These are phyloP conservation scores for Uropsilus gracilis DNA, from an alignment of 2,113 vertebrate species.

Conservation along the genomic window DNA sequence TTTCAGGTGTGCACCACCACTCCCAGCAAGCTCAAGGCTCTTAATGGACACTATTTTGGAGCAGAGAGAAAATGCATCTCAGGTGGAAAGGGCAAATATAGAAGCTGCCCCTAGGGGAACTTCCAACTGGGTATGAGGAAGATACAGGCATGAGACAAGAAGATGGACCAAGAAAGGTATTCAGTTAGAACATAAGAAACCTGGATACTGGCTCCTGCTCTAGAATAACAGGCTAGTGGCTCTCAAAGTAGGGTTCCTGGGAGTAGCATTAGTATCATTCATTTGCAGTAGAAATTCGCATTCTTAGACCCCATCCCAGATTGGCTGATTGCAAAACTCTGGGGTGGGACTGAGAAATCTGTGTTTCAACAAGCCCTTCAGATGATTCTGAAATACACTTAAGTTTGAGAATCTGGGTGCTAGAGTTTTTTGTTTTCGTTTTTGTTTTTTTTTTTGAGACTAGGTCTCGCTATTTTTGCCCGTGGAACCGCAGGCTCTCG, in stretches of 20 bases:
- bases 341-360: neutral
- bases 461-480: no score
- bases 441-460: no score
- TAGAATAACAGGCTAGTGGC: neutral
- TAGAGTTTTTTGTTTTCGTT: no score
- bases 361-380: neutral
- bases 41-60: neutral
- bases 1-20: no score
- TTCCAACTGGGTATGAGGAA: neutral
- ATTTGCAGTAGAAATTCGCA: neutral
- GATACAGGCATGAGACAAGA: neutral
- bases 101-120: neutral
- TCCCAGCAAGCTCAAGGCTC: neutral
- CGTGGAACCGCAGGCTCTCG: no score
- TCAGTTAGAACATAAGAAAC: no score
- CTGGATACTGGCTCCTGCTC: neutral
- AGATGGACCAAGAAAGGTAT: neutral
- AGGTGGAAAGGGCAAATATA: neutral
- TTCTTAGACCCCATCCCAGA: neutral
- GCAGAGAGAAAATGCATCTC: neutral
- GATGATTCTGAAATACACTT: neutral
- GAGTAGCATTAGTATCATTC: neutral
- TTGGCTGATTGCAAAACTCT: neutral
- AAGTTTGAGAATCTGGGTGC: neutral
- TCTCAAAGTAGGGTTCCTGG: neutral